A percentile compares a stretch with the other conserved stretches of the same genome.
Evolutionary conservation across 2,888 invertebrate species (phyloP).

Genomic region (Tholera decimalis): DNA sequence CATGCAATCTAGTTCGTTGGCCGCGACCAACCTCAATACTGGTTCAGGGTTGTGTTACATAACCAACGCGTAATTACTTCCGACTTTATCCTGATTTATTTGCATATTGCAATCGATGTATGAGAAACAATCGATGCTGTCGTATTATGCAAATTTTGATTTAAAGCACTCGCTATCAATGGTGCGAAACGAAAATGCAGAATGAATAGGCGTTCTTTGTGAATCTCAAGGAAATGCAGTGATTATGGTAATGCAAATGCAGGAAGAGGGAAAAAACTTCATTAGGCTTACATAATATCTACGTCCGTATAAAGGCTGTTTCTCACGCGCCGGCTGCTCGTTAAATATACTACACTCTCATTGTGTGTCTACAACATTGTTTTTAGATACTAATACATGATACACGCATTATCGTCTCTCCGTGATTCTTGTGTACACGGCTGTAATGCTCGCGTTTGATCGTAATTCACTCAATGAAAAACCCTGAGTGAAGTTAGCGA

Average conservation of each 20-base stretch:
- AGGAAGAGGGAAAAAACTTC: conserved; percentile 47
- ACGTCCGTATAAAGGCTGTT: conserved; percentile 35
- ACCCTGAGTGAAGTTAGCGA: background rate
- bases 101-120: conserved; percentile 66
- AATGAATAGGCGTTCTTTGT: conserved; percentile 25
- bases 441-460: conserved; percentile 30
- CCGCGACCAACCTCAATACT: conserved; percentile 82
- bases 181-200: conserved; percentile 40
- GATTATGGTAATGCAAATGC: conserved; percentile 51
- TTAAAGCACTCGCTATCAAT: conserved; percentile 13
- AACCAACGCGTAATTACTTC: conserved; percentile 79
- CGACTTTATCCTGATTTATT: conserved; percentile 75
- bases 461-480: conserved; percentile 24
- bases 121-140: conserved; percentile 46
- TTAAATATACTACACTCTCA: conserved; percentile 45
- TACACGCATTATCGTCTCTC: conserved; percentile 42
- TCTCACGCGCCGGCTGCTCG: conserved; percentile 45
- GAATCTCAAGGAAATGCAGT: conserved; percentile 50
- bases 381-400: conserved; percentile 41
- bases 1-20: conserved; percentile 76
- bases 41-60: conserved; percentile 79
- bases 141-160: conserved; percentile 46
- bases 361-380: conserved; percentile 34
- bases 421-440: conserved; percentile 20
- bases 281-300: conserved; percentile 54